Percentiles rank a stretch among this genome's conserved stretches.
phyloP scores from a whole-genome alignment of 2,797 vertebrate genomes.

The Pseudopleuronectes americanus region DNA sequence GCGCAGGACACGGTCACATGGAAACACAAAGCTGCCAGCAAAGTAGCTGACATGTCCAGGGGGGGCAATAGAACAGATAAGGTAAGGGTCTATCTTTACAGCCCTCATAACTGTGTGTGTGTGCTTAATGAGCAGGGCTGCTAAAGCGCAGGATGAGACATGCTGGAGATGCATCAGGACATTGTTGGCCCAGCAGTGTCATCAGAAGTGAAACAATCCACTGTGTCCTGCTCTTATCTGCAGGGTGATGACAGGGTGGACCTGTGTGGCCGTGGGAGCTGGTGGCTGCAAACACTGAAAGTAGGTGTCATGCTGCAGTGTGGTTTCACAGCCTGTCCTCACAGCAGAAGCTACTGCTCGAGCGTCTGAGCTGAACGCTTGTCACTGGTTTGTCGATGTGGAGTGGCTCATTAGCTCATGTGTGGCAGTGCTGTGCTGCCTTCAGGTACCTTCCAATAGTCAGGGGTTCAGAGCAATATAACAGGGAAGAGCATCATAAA shows the following conservation, averaged over 20 bases:
- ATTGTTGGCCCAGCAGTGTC: conserved; percentile 42
- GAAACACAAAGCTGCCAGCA: conserved; percentile 54
- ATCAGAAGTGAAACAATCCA: conserved; percentile 16
- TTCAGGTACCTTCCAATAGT: neutral
- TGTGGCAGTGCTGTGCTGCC: neutral
- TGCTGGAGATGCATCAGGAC: conserved; percentile 36
- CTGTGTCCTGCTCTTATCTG: conserved; percentile 47
- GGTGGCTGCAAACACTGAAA: conserved; percentile 79
- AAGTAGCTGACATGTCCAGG: conserved; percentile 57
- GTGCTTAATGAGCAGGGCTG: conserved; percentile 14
- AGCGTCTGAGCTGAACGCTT: neutral
- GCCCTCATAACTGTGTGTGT: conserved; percentile 18
- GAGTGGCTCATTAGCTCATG: conserved; percentile 10
- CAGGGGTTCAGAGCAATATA: neutral
- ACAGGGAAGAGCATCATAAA: neutral
- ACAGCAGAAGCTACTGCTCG: conserved; percentile 1
- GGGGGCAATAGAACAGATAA: conserved; percentile 50
- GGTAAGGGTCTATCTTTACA: conserved; percentile 63
- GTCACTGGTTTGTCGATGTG: conserved; percentile 3
- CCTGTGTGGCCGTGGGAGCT: conserved; percentile 70
- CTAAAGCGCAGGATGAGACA: conserved; percentile 22
- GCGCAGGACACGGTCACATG: conserved; percentile 32
- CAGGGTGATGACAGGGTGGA: conserved; percentile 64
- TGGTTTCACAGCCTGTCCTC: conserved; percentile 9
- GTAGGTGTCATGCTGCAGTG: conserved; percentile 64